Base-by-base conservation (phyloP, 2,797 vertebrate genomes). In the Coracias cyanogaster region DNA sequence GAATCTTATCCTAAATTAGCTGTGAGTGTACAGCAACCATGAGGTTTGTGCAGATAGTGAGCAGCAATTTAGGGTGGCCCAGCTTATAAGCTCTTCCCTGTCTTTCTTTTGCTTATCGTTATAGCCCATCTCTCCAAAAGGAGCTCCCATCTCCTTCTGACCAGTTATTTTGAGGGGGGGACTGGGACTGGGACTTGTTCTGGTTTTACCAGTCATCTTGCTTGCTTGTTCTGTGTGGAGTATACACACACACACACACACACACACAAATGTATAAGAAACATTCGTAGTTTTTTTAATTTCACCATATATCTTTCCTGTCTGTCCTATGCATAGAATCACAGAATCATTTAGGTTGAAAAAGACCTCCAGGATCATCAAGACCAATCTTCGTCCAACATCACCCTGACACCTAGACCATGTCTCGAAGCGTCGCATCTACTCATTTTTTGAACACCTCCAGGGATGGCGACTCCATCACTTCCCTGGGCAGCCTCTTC, bases 231-330 rank as follows among this genome's bases (percentile, higher is more conserved):
- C 33, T 43, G 5, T 69, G 13, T 29, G 29, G 4, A 41, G 2
- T 29, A 45, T 15, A 49, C 5, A 51, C 2, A 35, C 2, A 49
- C 3, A 48, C 2, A 37, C 15, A 11, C 5, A 51, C 2, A 35
- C 1, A 45, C 3, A 48, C 2, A 37, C 16, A 33, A n/a, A 80
- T 0, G 1, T 15, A 10, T 49, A 22, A 62, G 31, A 78, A 37
- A 14, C 4, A 19, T 1, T 9, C 2, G 10, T 8, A 15, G 8
- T 82, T 3, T 41, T 66, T 62, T 51, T 1, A 20, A 0, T 71
- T 81, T 33, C 45, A 54, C 7, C 10, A 8, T 31, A 31, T 8
- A 28, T 7, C 15, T 52, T 71, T 35, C 31, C 28, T 33, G 37
- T 9, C 26, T 41, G 48, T n/a, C 25, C 57, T 31, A 48, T 37